Percentiles rank a stretch among this genome's conserved stretches.
phyloP scores from a whole-genome alignment of 2,113 vertebrate genomes.

The Athene cunicularia region DNA sequence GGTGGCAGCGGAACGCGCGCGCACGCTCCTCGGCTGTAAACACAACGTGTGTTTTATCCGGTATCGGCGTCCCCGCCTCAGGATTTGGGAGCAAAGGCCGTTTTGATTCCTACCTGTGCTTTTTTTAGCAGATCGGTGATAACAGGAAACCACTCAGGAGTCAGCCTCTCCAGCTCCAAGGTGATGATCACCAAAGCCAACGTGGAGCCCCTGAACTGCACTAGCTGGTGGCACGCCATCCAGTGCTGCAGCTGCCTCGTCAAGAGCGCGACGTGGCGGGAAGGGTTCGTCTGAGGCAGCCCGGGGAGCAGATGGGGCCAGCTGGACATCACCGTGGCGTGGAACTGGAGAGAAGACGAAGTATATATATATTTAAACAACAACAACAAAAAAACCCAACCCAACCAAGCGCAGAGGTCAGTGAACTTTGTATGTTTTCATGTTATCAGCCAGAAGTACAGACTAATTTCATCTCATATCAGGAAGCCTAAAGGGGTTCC shows the following conservation, averaged over 20 bases:
- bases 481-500: constrained; percentile 40
- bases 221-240: constrained; percentile 98
- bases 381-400: neutral
- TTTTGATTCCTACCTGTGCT: constrained; percentile 85
- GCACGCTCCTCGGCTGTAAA: neutral
- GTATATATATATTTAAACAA: constrained; percentile 13
- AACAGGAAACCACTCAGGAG: constrained; percentile 84
- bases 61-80: neutral
- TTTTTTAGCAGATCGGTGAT: constrained; percentile 91
- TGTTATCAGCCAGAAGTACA: constrained; percentile 65
- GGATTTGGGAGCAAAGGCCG: constrained; percentile 11
- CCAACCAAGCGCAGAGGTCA: constrained; percentile 57
- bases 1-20: neutral
- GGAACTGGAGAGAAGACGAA: constrained; percentile 81
- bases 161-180: constrained; percentile 91
- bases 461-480: constrained; percentile 45
- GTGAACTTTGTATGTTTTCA: constrained; percentile 68
- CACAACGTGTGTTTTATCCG: neutral
- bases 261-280: constrained; percentile 89
- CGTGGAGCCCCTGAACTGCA: constrained; percentile 97
- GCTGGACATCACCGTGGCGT: constrained; percentile 79
- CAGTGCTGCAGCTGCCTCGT: constrained; percentile 97
- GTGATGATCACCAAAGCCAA: constrained; percentile 97
- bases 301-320: constrained; percentile 78
- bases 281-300: constrained; percentile 89